Base-by-base conservation (phyloP, 2,797 vertebrate genomes). In the Mus minutoides region DNA sequence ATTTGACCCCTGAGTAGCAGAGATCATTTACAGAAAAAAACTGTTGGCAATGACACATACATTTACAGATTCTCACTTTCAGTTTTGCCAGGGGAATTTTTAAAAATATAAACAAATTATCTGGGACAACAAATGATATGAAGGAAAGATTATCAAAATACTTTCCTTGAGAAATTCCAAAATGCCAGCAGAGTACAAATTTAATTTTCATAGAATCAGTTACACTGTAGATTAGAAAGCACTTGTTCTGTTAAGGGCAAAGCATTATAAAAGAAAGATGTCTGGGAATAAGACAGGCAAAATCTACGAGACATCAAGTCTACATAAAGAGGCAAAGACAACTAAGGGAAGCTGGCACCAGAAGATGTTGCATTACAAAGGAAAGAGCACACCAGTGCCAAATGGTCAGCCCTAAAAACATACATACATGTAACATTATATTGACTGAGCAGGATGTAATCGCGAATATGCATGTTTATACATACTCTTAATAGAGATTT, bases 1-100 rank as follows among this genome's bases (percentile, higher is more conserved):
- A 11, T 92, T 76, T 97, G 2, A 78, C 82, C 83, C 90, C n/a
- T 89, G 6, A n/a, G 26, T 22, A 43, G 62, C 0, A 76, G 31
- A 16, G 71, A 90, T 95, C 90, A 92, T n/a, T 14, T 77, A 1
- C 69, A 86, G 95, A 92, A 67, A 13, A 13, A 95, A 49, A 62
- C 1, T 17, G 6, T 92, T 67, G 89, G 17, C 13, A 34, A 21
- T 86, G 94, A 80, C 6, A 93, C 69, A 73, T 0, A 0, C 0
- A 87, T 86, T 94, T 85, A 1, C 8, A 78, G 10, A 13, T 94
- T 97, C 11, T 56, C 17, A 22, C 54, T 6, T 96, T 13, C 8
- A 12, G 14, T 94, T 94, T 91, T 94, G 92, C 12, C 2, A 46
- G 14, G 24, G 77, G 0, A 52, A 40, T 88, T 91, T 80, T 54